Conservation (phyloP, 1,140 invertebrate genomes). For the Drosophila miranda region DNA sequence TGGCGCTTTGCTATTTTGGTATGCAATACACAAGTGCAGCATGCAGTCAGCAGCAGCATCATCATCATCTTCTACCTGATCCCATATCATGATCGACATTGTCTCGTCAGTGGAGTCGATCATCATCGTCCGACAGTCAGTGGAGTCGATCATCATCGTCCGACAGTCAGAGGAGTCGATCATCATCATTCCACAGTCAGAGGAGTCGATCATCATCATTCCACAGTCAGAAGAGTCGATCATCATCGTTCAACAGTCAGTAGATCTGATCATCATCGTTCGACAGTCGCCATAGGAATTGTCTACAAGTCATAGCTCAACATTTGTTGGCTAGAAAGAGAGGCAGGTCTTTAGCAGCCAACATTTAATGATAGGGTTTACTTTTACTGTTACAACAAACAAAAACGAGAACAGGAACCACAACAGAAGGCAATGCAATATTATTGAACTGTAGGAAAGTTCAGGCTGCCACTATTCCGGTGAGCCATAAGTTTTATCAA, state of each 20-base stretch:
- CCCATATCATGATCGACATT: slow-evolving; percentile 57
- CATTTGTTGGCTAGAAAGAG: slow-evolving; percentile 10
- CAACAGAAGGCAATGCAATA: slow-evolving; percentile 14
- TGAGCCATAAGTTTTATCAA: slow-evolving; percentile 74
- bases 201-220: slow-evolving; percentile 33
- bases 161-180: slow-evolving; percentile 42
- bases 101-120: slow-evolving; percentile 60
- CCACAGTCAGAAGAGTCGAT: slow-evolving; percentile 38
- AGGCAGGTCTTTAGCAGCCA: not conserved
- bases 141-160: slow-evolving; percentile 43
- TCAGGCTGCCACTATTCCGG: slow-evolving; percentile 11
- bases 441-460: slow-evolving; percentile 40
- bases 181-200: slow-evolving; percentile 16
- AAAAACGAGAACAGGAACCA: slow-evolving; percentile 1
- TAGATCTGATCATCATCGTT: slow-evolving; percentile 41
- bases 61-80: slow-evolving; percentile 42
- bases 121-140: slow-evolving; percentile 45
- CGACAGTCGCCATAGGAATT: slow-evolving; percentile 51
- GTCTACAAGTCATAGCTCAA: slow-evolving; percentile 18
- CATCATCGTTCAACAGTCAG: slow-evolving; percentile 45
- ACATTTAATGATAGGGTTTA: slow-evolving; percentile 25
- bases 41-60: slow-evolving; percentile 48
- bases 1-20: slow-evolving; percentile 73
- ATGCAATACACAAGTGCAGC: slow-evolving; percentile 72
- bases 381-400: slow-evolving; percentile 38